Conservation (phyloP, 1,140 invertebrate species). For the Gryllus bimaculatus region DNA sequence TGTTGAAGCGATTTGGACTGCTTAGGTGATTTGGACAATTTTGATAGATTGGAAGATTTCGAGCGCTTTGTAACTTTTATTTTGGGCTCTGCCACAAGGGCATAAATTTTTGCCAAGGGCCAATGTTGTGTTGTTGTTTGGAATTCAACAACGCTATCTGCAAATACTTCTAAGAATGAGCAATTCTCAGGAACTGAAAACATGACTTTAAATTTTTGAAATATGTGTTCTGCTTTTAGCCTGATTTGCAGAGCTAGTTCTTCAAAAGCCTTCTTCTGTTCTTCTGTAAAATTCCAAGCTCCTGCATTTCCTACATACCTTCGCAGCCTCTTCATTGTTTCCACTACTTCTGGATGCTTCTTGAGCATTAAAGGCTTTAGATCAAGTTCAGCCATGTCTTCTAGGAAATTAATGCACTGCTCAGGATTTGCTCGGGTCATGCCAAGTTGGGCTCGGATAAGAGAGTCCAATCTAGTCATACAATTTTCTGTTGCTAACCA, state of each 20-base stretch:
- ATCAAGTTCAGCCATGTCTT: background rate
- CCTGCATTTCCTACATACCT: constrained; percentile 63
- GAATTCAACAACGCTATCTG: background rate
- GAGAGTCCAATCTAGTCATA: background rate
- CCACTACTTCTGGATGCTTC: constrained; percentile 72
- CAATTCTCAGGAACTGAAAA: background rate
- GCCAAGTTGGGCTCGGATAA: background rate
- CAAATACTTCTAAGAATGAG: background rate
- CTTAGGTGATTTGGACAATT: no score
- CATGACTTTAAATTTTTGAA: background rate
- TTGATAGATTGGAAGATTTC: no score
- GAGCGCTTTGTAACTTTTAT: no score
- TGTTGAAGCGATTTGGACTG: no score
- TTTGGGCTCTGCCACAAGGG: background rate
- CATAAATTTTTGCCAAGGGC: background rate
- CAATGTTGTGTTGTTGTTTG: background rate
- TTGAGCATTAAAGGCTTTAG: constrained; percentile 69
- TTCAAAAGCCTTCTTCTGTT: constrained; percentile 32
- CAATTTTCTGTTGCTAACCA: background rate
- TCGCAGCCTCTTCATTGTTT: constrained; percentile 50
- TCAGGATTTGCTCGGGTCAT: background rate
- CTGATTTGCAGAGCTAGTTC: background rate
- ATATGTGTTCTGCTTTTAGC: background rate
- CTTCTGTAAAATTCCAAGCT: constrained; percentile 59
- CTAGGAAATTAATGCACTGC: background rate